Base-by-base conservation (phyloP, 2,888 invertebrate genomes). In the Antheraea yamamai region DNA sequence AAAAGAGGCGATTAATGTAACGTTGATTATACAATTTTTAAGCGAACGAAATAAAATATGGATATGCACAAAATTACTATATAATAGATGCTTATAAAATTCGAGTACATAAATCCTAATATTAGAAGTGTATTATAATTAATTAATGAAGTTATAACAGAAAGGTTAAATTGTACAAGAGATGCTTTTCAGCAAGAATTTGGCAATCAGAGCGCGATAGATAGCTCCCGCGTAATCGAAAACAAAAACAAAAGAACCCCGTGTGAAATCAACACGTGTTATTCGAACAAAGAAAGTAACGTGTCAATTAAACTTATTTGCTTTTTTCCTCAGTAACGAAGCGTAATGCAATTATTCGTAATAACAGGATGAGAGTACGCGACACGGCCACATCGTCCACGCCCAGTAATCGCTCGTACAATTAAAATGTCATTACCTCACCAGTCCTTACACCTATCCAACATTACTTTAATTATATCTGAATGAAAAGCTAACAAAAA, bases 331-430 rank as follows among this genome's bases (percentile, higher is more conserved):
- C 89, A 86, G 93, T 95, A 93, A 94, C 94, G 92, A 94, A 94
- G 89, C 92, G 91, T 95, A 94, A 94, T 95, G 92, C 93, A 94
- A 95, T 95, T 95, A 95, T 90, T 84, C 87, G 91, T 94, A 95
- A 94, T 94, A 91, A 92, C 94, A 94, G 94, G 94, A 95, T 93
- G 94, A 91, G 89, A 89, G 85, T 88, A 89, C 88, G 90, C 89
- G 92, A 93, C 93, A 92, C 88, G 88, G 87, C 85, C 84, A 81
- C 81, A 78, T 81, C 79, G 81, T 82, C 86, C 86, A 87, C 89
- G 90, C 88, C 88, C 89, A 80, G 89, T 90, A 93, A 93, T 93
- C 91, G 91, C 87, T 84, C 83, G 84, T 89, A 94, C 93, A 94
- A 95, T 95, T 95, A 95, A 94, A 94, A 94, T 93, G 94, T 93